Percentiles rank a stretch among this genome's conserved stretches.
phyloP scores from a whole-genome alignment of 2,113 vertebrate species.

The Pionites leucogaster region DNA sequence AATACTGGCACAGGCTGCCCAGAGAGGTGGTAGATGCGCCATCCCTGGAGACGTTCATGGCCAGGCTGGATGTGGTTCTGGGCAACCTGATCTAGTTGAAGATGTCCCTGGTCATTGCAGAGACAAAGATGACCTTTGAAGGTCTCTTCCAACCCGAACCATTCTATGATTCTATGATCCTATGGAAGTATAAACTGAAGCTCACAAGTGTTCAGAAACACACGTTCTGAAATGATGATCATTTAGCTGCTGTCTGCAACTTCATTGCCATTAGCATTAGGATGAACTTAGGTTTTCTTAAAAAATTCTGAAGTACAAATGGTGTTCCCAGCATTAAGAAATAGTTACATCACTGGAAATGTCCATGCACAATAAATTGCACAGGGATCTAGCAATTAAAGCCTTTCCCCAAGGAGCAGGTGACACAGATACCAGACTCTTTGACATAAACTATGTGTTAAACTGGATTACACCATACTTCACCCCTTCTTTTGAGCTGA shows the following conservation, averaged over 20 bases:
- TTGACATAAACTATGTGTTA: not conserved
- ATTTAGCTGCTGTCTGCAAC: not conserved
- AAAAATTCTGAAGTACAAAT: not conserved
- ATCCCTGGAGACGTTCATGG: not conserved
- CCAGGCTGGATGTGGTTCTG: not conserved
- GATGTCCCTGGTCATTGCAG: not conserved
- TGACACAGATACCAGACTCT: not conserved
- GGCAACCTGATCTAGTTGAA: not conserved
- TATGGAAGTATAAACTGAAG: not conserved
- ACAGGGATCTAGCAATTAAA: not conserved
- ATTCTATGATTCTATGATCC: not conserved
- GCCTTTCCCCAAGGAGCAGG: not conserved
- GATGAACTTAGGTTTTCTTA: not conserved
- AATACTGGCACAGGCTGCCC: not conserved
- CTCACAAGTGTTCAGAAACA: not conserved
- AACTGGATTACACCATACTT: not conserved
- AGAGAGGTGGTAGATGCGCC: not conserved
- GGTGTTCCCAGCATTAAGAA: not conserved
- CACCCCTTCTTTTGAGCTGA: not conserved
- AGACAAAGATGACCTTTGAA: not conserved
- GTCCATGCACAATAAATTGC: not conserved
- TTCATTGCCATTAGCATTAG: not conserved
- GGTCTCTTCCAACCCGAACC: not conserved
- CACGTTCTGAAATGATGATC: not conserved
- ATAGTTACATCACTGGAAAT: not conserved